Conservation (phyloP, 2,888 invertebrate genomes). For the Pammene aurita region DNA sequence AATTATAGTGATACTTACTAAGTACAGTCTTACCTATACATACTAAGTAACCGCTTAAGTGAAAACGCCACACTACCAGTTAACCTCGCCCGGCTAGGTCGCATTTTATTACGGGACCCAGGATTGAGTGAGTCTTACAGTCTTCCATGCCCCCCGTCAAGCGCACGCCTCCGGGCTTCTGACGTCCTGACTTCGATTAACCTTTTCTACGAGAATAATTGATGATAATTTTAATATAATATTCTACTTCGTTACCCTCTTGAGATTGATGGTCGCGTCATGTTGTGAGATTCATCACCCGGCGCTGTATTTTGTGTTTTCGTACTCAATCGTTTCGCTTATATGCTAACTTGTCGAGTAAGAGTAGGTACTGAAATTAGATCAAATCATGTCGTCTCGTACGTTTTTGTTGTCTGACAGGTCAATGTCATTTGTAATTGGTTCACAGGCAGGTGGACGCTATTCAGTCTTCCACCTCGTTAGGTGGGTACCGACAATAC, state of each 20-base stretch:
- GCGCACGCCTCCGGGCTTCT: neutral
- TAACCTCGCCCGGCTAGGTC: neutral
- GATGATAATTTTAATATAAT: conserved; percentile 8
- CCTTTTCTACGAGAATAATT: conserved; percentile 6
- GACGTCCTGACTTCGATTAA: conserved; percentile 19
- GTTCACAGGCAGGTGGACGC: neutral
- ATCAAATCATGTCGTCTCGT: too few species aligned
- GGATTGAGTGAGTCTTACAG: neutral
- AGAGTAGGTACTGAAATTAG: too few species aligned
- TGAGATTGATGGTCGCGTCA: neutral
- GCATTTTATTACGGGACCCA: conserved; percentile 20
- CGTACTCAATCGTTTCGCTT: too few species aligned
- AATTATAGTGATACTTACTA: neutral
- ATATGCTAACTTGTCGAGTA: too few species aligned
- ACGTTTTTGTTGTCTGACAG: too few species aligned
- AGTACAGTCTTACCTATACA: neutral
- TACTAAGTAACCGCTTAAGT: neutral
- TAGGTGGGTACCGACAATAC: neutral
- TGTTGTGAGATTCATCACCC: neutral
- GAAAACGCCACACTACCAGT: neutral
- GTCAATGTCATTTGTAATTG: too few species aligned
- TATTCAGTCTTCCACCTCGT: neutral
- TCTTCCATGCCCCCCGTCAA: conserved; percentile 19
- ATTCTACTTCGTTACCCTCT: neutral
- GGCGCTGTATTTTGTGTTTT: too few species aligned